These are phyloP conservation scores for Hepsetus odoe DNA, from an alignment of 2,113 vertebrate species.

Conservation along the genomic window DNA sequence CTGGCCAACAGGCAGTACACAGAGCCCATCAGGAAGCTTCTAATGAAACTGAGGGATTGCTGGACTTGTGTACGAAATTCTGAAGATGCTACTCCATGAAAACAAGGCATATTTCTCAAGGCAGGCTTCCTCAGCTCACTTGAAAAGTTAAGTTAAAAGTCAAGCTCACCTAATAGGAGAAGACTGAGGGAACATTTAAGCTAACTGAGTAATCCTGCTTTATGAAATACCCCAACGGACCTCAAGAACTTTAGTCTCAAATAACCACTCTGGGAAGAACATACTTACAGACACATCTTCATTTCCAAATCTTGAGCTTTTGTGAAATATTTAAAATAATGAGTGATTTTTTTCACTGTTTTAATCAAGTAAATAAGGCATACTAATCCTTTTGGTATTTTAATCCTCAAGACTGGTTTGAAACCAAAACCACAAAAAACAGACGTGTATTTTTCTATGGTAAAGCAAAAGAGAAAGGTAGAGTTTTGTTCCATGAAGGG, in stretches of 20 bases:
- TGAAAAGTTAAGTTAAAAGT: not conserved
- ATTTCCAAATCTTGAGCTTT: not conserved
- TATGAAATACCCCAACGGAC: not conserved
- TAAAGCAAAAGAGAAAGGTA: no score
- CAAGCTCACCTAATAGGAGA: not conserved
- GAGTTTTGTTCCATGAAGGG: no score
- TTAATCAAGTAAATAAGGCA: not conserved
- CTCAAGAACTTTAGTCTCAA: no score
- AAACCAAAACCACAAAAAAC: no score
- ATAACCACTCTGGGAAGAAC: not conserved
- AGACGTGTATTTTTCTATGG: no score
- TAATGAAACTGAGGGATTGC: conserved; percentile 64
- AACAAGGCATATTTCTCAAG: not conserved
- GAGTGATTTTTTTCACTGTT: not conserved
- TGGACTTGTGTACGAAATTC: conserved; percentile 44
- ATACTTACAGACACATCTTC: not conserved
- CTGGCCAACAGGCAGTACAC: conserved; percentile 83
- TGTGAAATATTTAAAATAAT: not conserved
- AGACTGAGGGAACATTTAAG: not conserved
- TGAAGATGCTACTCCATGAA: conserved; percentile 45
- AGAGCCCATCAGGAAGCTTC: conserved; percentile 71
- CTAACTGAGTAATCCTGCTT: not conserved
- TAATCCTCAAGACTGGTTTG: no score
- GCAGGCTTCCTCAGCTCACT: not conserved
- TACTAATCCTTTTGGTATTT: not conserved